phyloP scores from a whole-genome alignment of 2,113 vertebrate genomes.

The Rallus limicola region DNA sequence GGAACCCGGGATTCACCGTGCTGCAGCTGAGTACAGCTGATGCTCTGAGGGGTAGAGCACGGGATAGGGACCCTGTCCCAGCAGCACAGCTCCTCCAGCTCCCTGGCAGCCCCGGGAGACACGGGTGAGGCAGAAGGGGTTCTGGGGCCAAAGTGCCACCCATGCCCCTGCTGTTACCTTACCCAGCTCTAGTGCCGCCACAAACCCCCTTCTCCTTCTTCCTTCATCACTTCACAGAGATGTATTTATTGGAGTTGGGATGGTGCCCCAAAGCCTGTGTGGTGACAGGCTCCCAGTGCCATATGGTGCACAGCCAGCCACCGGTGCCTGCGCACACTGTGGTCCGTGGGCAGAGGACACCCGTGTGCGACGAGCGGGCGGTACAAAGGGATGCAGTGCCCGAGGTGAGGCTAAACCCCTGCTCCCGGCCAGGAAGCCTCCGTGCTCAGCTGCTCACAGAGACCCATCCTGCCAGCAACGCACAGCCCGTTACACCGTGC shows the following conservation, averaged over 20 bases:
- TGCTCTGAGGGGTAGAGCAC: fast-evolving
- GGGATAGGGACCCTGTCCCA: neutral
- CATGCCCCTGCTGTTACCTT: neutral
- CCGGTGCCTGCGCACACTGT: neutral
- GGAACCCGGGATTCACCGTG: neutral
- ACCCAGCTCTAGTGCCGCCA: neutral
- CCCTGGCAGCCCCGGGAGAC: neutral
- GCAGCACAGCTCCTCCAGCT: neutral
- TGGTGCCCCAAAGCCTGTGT: fast-evolving
- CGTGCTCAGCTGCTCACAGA: neutral
- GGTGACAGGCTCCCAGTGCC: fast-evolving
- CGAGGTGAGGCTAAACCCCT: neutral
- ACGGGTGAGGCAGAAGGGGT: neutral
- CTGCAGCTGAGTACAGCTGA: too few relatives aligned
- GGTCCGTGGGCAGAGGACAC: neutral
- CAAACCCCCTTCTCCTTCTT: neutral
- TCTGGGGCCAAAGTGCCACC: neutral
- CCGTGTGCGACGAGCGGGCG: fast-evolving
- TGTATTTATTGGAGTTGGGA: neutral
- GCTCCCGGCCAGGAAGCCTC: neutral
- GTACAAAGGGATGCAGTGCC: neutral
- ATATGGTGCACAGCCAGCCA: fast-evolving
- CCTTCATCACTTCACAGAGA: neutral
- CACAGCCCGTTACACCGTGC: conserved; percentile 55
- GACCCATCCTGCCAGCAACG: conserved; percentile 37